A percentile compares a stretch with the other conserved stretches of the same genome.
Conservation (phyloP, 1,140 invertebrate species). For the Drosophila gunungcola region DNA sequence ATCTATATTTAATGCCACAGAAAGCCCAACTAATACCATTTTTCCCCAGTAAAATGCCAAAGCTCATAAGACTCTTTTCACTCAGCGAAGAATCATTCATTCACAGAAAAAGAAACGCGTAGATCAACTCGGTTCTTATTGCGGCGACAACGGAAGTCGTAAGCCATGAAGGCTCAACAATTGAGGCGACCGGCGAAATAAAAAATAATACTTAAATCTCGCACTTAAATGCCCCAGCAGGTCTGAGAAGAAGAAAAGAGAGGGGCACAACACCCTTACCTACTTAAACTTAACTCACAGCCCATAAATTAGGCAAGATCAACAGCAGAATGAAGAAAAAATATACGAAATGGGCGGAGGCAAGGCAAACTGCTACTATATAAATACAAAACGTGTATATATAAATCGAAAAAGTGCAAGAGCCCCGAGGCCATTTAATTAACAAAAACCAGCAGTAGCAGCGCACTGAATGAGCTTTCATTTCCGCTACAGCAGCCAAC, state of each 20-base stretch:
- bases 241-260: slow-evolving; percentile 11
- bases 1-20: too few relatives aligned
- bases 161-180: slow-evolving; percentile 64
- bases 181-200: slow-evolving; percentile 30
- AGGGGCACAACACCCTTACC: slow-evolving; percentile 14
- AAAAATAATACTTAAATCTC: slow-evolving; percentile 60
- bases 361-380: slow-evolving; percentile 44
- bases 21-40: neutral
- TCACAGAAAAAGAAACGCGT: slow-evolving; percentile 19
- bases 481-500: slow-evolving; percentile 64
- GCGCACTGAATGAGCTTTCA: slow-evolving; percentile 66
- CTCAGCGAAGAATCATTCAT: slow-evolving; percentile 5
- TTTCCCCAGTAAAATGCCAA: slow-evolving; percentile 1
- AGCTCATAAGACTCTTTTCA: slow-evolving; percentile 19
- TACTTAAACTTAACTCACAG: slow-evolving; percentile 49
- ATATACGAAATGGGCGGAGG: neutral
- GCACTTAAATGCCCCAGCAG: slow-evolving; percentile 46
- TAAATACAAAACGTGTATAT: slow-evolving; percentile 11
- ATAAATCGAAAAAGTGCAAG: slow-evolving; percentile 57
- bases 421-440: slow-evolving; percentile 72
- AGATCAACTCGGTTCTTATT: slow-evolving; percentile 17
- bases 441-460: slow-evolving; percentile 64
- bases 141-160: slow-evolving; percentile 67
- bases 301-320: slow-evolving; percentile 62
- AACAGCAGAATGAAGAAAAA: slow-evolving; percentile 15